Percentiles rank a stretch among this genome's conserved stretches.
Evolutionary conservation across 35 echinoderm and acorn worm species (phyloP).

Genomic region (Ophioderma brevispina): DNA sequence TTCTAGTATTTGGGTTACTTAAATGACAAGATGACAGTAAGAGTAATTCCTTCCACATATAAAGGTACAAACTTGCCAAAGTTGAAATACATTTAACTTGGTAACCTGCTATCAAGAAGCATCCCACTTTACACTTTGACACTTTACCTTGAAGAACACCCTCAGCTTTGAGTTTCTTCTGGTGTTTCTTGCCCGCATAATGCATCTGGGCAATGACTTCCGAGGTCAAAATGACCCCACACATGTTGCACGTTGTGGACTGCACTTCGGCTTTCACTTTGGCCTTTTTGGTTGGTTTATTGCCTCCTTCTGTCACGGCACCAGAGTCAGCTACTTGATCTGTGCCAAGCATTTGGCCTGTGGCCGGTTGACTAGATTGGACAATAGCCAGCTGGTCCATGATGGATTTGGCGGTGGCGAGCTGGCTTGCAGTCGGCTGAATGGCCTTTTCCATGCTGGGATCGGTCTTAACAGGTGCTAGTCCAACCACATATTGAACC

Average conservation of each 20-base stretch:
- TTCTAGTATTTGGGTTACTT: too few relatives aligned
- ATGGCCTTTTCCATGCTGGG: neutral
- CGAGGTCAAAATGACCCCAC: constrained; percentile 20
- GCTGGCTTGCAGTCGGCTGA: neutral
- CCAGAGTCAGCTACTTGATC: too few relatives aligned
- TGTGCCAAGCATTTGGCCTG: neutral
- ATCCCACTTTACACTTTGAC: too few relatives aligned
- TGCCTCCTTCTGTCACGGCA: neutral
- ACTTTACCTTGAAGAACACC: neutral
- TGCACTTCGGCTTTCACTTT: neutral
- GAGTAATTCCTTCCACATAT: too few relatives aligned
- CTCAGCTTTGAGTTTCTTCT: constrained; percentile 27
- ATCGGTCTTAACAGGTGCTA: neutral
- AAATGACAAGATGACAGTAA: too few relatives aligned
- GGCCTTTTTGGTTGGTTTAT: neutral
- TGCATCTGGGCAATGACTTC: constrained; percentile 10
- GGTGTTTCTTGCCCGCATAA: constrained; percentile 24
- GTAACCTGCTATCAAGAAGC: too few relatives aligned
- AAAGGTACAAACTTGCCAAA: too few relatives aligned
- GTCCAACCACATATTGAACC: neutral
- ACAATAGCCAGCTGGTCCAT: neutral
- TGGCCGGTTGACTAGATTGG: neutral
- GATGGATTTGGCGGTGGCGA: neutral
- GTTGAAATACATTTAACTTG: too few relatives aligned
- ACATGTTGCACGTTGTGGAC: constrained; percentile 8